phyloP scores from a whole-genome alignment of 2,113 vertebrate genomes.

The Macheiramphus alcinus region DNA sequence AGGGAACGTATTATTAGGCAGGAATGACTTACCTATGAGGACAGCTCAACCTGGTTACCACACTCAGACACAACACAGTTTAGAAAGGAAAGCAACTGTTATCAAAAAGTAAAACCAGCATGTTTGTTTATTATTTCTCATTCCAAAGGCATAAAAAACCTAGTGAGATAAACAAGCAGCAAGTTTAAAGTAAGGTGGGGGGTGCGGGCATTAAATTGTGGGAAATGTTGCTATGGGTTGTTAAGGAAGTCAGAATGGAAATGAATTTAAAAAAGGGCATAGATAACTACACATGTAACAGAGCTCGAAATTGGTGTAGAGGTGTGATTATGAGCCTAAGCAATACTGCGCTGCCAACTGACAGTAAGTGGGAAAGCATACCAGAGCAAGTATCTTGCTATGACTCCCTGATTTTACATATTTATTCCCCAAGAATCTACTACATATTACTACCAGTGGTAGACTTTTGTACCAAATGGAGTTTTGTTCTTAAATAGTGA shows the following conservation, averaged over 20 bases:
- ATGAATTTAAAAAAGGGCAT: not conserved
- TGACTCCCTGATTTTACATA: not conserved
- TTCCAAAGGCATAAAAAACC: not conserved
- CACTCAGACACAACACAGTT: not conserved
- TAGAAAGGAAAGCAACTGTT: not conserved
- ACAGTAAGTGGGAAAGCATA: not conserved
- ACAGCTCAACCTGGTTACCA: not conserved
- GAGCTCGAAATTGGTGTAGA: not conserved
- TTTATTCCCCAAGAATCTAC: not conserved
- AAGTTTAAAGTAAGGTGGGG: not conserved
- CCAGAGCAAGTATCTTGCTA: not conserved
- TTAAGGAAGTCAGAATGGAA: not conserved
- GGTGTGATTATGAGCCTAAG: not conserved
- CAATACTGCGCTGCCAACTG: not conserved
- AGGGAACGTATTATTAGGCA: not conserved
- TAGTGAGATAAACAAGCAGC: not conserved
- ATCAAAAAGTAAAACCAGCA: not conserved
- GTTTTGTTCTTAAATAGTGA: not conserved
- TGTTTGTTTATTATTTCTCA: not conserved
- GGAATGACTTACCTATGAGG: not conserved
- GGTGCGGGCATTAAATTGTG: not conserved
- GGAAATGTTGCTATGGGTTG: not conserved
- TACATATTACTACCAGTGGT: not conserved
- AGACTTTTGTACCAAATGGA: not conserved
- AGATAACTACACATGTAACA: not conserved